A percentile compares a stretch with the other conserved stretches of the same genome.
Conservation (phyloP, 92 coral and sea anemone species). For the Meandrina meandrites region DNA sequence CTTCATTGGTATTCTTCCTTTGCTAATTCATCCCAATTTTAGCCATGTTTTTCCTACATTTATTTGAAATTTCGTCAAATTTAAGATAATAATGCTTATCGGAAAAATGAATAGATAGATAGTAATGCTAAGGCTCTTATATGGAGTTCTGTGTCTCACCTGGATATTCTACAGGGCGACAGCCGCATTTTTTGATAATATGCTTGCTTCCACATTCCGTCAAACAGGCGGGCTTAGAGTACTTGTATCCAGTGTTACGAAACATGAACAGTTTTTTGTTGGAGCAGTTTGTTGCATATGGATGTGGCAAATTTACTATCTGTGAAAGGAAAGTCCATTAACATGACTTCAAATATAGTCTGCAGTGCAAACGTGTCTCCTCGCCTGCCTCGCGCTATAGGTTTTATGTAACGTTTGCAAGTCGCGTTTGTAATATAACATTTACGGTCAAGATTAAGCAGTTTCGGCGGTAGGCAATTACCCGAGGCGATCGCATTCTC, state of each 20-base stretch:
- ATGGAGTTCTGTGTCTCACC: neutral
- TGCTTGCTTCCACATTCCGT: slow-evolving; percentile 30
- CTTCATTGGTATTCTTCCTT: neutral
- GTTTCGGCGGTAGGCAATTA: neutral
- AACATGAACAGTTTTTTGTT: slow-evolving; percentile 11
- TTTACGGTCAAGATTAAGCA: too few relatives aligned
- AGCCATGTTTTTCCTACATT: neutral
- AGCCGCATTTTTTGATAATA: slow-evolving; percentile 34
- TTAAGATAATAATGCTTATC: neutral
- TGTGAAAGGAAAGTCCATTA: neutral
- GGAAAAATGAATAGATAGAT: neutral
- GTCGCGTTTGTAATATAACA: too few relatives aligned
- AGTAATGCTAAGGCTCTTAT: neutral
- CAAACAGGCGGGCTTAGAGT: slow-evolving; percentile 49
- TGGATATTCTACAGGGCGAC: slow-evolving; percentile 36
- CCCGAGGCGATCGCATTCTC: neutral
- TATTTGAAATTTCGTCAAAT: neutral
- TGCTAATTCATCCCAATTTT: too few relatives aligned
- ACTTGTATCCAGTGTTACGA: slow-evolving; percentile 14
- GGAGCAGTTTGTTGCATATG: slow-evolving; percentile 39
- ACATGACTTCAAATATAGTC: neutral
- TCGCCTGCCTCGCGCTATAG: neutral
- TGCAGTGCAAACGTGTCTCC: neutral
- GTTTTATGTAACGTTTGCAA: neutral
- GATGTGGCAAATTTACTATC: slow-evolving; percentile 20